Percentiles rank a stretch among this genome's conserved stretches.
Conservation (phyloP, 2,888 invertebrate species). For the Lasius fuliginosus region DNA sequence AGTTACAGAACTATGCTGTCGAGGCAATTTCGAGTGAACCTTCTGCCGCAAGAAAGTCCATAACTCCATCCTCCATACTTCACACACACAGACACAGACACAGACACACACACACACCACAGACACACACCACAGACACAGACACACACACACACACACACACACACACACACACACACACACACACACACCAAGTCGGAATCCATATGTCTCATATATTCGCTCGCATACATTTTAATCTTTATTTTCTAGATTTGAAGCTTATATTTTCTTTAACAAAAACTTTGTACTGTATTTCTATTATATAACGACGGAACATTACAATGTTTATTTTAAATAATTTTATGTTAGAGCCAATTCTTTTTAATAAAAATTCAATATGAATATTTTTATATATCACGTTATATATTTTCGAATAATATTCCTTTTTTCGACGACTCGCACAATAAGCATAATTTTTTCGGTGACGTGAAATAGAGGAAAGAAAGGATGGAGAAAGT, state of each 20-base stretch:
- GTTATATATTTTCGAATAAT: neutral
- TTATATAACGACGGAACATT: neutral
- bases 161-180: too few species aligned
- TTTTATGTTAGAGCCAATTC: neutral
- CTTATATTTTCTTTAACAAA: slow-evolving; percentile 8
- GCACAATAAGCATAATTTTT: neutral
- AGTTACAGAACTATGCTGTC: slow-evolving; percentile 36
- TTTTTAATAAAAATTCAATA: neutral
- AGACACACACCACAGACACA: too few species aligned
- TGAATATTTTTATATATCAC: neutral
- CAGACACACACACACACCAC: too few species aligned
- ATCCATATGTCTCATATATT: neutral
- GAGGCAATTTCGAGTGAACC: slow-evolving; percentile 22
- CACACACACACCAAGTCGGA: neutral
- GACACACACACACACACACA: too few species aligned
- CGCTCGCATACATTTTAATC: neutral
- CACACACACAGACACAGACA: too few species aligned
- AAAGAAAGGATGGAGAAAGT: neutral
- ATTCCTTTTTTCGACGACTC: neutral
- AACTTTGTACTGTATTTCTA: neutral
- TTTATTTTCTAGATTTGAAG: neutral
- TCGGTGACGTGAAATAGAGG: neutral
- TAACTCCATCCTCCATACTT: neutral
- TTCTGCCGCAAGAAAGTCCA: slow-evolving; percentile 28
- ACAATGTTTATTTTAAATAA: neutral